Base-by-base conservation (phyloP, 2,797 vertebrate genomes). In the Myripristis jacobus region DNA sequence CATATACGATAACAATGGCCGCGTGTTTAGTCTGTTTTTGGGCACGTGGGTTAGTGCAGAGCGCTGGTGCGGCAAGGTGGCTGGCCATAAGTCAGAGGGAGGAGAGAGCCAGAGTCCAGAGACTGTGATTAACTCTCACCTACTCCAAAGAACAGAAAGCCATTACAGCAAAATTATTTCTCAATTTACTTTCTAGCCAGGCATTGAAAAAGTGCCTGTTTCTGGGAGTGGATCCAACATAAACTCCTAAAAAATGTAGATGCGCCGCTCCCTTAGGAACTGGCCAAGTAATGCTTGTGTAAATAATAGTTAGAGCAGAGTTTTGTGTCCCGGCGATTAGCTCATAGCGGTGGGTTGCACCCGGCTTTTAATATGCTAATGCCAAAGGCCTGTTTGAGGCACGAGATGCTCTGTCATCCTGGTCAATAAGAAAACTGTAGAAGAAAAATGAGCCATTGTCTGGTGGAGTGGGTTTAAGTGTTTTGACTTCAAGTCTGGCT, bases 171-270 rank as follows among this genome's bases (percentile, higher is more conserved):
- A 83, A 87, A 85, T 76, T 66, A 89, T 91, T 89, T 89, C 86
- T 79, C 86, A 80, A 88, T 91, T 87, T 82, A 79, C 83, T 89
- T 78, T 81, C 46, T 25, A 58, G 74, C 70, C 68, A 84, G 52
- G 62, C 73, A 77, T 55, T 75, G 53, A 70, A 65, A 76, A 43
- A 70, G 58, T 66, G 66, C 27, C 34, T 53, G 61, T 70, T 64
- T 85, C 91, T 87, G 82, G 91, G 90, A 91, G 70, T 2, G 51
- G 24, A 47, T 91, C 91, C 89, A 92, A 90, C 58, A 82, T 73
- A 90, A 92, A 90, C 79, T 70, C 62, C 56, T 3, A 84, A 73
- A 68, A 73, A 83, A 85, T 82, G 70, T 64, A 82, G 82, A 82
- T 77, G 73, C 11, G 19, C 81, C 41, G 34, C 82, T 70, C 61